Evolutionary conservation across 2,888 invertebrate genomes (phyloP).

Genomic region (Drosophila melanosoma): DNA sequence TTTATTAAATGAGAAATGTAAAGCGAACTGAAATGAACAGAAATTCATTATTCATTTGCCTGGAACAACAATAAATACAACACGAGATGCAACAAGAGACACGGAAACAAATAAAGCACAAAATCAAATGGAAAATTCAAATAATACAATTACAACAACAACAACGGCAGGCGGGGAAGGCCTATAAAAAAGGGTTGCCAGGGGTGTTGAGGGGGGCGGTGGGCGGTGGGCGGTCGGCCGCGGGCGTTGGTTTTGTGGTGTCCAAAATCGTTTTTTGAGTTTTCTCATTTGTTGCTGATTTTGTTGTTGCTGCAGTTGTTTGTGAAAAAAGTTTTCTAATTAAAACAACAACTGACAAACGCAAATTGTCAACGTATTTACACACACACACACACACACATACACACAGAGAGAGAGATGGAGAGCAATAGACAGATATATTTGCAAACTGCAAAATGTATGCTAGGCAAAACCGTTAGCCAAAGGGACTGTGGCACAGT

Average conservation of each 20-base stretch:
- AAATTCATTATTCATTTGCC: constrained; percentile 79
- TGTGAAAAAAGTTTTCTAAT: constrained; percentile 80
- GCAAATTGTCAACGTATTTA: constrained; percentile 76
- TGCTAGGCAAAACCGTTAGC: constrained; percentile 62
- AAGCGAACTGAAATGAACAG: constrained; percentile 48
- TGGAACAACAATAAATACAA: constrained; percentile 13
- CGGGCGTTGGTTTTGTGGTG: constrained; percentile 63
- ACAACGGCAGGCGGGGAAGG: constrained; percentile 20
- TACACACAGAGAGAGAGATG: constrained; percentile 5
- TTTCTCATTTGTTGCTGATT: constrained; percentile 56
- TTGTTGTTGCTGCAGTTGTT: constrained; percentile 61
- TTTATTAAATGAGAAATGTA: constrained; percentile 15
- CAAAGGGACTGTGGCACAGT: background rate
- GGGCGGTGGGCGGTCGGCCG: background rate
- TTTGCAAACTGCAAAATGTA: constrained; percentile 76
- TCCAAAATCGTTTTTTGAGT: constrained; percentile 77
- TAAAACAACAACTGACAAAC: constrained; percentile 81
- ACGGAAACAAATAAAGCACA: constrained; percentile 24
- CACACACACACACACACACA: constrained; percentile 34
- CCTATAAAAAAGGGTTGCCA: background rate
- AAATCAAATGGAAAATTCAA: constrained; percentile 77
- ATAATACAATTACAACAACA: constrained; percentile 61
- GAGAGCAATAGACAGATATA: constrained; percentile 39
- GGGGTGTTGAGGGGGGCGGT: constrained; percentile 8
- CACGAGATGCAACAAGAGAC: constrained; percentile 14